A percentile compares a stretch with the other conserved stretches of the same genome.
Conservation (phyloP, 2,888 invertebrate species). For the Malacosoma neustria region DNA sequence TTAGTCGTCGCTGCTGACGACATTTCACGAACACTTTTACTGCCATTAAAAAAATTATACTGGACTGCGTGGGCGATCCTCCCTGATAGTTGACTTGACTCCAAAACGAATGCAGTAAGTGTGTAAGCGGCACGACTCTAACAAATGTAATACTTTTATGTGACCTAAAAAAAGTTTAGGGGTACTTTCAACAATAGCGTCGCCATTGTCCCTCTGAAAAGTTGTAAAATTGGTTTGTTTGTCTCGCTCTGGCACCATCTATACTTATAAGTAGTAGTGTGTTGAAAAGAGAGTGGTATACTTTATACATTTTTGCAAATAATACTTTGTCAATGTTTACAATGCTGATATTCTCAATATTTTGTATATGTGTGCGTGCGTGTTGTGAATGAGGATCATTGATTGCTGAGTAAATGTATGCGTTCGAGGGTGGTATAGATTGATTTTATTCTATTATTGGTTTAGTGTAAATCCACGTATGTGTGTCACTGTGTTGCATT, state of each 20-base stretch:
- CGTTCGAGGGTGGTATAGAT: slow-evolving; percentile 64
- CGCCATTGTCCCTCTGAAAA: slow-evolving; percentile 65
- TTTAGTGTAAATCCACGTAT: slow-evolving; percentile 72
- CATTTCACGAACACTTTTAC: slow-evolving; percentile 40
- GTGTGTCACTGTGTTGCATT: slow-evolving; percentile 69
- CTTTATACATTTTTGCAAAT: slow-evolving; percentile 38
- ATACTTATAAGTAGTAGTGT: slow-evolving; percentile 12
- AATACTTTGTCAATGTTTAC: slow-evolving; percentile 67
- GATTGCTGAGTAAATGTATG: slow-evolving; percentile 46
- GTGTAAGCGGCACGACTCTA: slow-evolving; percentile 62
- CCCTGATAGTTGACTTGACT: slow-evolving; percentile 56
- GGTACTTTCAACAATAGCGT: slow-evolving; percentile 71
- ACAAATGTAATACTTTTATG: slow-evolving; percentile 71
- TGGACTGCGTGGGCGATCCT: slow-evolving; percentile 57
- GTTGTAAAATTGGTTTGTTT: slow-evolving; percentile 51
- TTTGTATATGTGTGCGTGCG: slow-evolving; percentile 36
- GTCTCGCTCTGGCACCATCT: slow-evolving; percentile 35
- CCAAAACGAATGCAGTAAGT: slow-evolving; percentile 67
- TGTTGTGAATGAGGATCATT: slow-evolving; percentile 38
- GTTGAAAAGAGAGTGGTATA: slow-evolving; percentile 39
- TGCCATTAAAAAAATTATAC: slow-evolving; percentile 26
- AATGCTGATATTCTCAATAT: slow-evolving; percentile 69
- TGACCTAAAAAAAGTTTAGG: slow-evolving; percentile 72
- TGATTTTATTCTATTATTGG: slow-evolving; percentile 73
- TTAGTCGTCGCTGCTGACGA: slow-evolving; percentile 49